phyloP scores from a whole-genome alignment of 2,113 vertebrate genomes.

The Actinemys pallida region DNA sequence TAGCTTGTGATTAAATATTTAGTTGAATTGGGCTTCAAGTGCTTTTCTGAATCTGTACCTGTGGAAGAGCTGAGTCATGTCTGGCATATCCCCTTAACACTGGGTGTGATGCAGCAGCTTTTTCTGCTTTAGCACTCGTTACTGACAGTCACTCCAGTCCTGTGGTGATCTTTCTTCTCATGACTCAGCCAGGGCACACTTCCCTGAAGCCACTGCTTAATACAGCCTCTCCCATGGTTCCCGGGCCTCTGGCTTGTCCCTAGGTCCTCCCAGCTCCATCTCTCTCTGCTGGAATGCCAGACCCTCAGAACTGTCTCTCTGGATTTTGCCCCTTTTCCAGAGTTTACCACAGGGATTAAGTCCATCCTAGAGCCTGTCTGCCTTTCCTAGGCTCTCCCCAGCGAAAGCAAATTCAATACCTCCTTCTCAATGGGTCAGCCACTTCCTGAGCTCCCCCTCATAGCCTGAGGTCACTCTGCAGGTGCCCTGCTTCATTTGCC shows the following conservation, averaged over 20 bases:
- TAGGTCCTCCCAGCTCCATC: too few relatives aligned
- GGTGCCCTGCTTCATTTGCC: neutral
- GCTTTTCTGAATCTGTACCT: neutral
- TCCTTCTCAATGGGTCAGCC: too few relatives aligned
- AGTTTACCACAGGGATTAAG: too few relatives aligned
- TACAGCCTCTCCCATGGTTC: neutral
- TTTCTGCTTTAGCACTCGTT: neutral
- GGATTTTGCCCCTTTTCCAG: too few relatives aligned
- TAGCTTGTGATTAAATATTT: constrained; percentile 35
- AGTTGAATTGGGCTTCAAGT: neutral
- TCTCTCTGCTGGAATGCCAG: too few relatives aligned
- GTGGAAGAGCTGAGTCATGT: neutral
- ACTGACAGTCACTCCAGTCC: neutral
- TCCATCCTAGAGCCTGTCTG: too few relatives aligned
- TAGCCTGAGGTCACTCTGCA: neutral
- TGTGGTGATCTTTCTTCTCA: neutral
- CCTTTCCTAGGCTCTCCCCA: too few relatives aligned
- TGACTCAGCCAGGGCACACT: too few relatives aligned
- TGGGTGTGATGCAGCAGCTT: neutral
- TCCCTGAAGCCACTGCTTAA: too few relatives aligned
- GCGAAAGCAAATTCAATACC: too few relatives aligned
- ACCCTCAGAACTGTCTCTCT: too few relatives aligned
- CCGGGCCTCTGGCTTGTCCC: too few relatives aligned
- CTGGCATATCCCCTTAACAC: neutral
- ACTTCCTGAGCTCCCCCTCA: neutral